These are phyloP conservation scores for Puntigrus tetrazona DNA, from an alignment of 2,113 vertebrate genomes.

Conservation along the genomic window DNA sequence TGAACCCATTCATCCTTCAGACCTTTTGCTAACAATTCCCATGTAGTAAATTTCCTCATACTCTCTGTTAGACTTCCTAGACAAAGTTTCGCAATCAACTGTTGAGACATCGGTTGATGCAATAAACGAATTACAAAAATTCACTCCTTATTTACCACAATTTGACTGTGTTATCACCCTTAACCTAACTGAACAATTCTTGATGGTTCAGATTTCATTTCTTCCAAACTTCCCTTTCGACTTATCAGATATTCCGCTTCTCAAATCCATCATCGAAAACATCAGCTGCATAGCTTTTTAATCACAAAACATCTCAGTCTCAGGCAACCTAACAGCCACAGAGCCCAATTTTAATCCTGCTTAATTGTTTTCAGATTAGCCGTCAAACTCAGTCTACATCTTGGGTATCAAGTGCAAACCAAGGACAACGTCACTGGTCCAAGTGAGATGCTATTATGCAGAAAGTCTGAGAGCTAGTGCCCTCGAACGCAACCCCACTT, in stretches of 20 bases:
- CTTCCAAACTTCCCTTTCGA: not conserved
- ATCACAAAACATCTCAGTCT: not conserved
- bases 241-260: not conserved
- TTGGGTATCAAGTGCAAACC: slow-evolving; percentile 55
- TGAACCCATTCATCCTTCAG: not conserved
- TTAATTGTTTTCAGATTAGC: slow-evolving; percentile 66
- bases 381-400: slow-evolving; percentile 56
- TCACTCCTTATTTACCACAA: not conserved
- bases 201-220: not conserved
- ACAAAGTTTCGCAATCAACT: slow-evolving; percentile 10
- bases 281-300: not conserved
- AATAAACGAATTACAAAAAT: not conserved
- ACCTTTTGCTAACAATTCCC: slow-evolving; percentile 15
- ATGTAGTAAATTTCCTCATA: slow-evolving; percentile 15
- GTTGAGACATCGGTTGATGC: not conserved
- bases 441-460: slow-evolving; percentile 38
- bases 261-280: not conserved
- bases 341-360: slow-evolving; percentile 49
- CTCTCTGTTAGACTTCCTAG: not conserved
- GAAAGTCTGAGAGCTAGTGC: slow-evolving; percentile 17
- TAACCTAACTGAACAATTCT: not conserved
- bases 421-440: slow-evolving; percentile 36
- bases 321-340: slow-evolving; percentile 12
- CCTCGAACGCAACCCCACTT: slow-evolving; percentile 45
- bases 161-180: not conserved